A percentile compares a stretch with the other conserved stretches of the same genome.
Conservation (phyloP, 92 coral and sea anemone genomes). For the Micromussa lordhowensis region DNA sequence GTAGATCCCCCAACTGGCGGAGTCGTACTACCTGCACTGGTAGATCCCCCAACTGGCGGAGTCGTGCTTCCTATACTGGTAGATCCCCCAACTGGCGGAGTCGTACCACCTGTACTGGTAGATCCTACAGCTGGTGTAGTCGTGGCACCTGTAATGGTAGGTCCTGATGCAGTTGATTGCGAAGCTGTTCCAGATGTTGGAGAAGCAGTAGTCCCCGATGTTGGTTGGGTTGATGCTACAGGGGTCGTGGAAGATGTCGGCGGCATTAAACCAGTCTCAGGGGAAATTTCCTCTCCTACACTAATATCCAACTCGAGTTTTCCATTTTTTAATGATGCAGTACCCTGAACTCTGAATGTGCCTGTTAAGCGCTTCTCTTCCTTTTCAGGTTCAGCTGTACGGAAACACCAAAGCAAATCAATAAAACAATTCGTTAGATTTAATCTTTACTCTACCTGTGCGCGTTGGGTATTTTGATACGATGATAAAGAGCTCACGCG, state of each 20-base stretch:
- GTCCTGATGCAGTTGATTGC: not conserved
- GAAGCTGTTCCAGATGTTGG: not conserved
- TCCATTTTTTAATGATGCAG: slow-evolving; percentile 7
- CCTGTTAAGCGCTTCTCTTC: not conserved
- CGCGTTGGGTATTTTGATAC: too few relatives aligned
- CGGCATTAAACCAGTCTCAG: too few relatives aligned
- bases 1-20: slow-evolving; percentile 16
- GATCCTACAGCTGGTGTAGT: too few relatives aligned
- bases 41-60: not conserved
- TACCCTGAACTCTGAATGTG: slow-evolving; percentile 15
- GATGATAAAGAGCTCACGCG: too few relatives aligned
- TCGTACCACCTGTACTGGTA: too few relatives aligned
- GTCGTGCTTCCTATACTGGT: too few relatives aligned
- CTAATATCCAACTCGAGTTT: slow-evolving; percentile 5
- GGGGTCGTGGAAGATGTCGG: not conserved
- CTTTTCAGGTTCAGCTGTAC: not conserved
- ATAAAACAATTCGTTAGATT: not conserved
- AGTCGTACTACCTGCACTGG: not conserved
- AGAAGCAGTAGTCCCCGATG: not conserved
- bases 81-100: too few relatives aligned
- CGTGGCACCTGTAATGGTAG: not conserved
- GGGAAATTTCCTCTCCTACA: not conserved
- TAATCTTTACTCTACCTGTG: too few relatives aligned
- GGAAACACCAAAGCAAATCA: not conserved
- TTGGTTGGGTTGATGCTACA: not conserved